Evolutionary conservation across 2,888 invertebrate species (phyloP).

Genomic region (Patella depressa): DNA sequence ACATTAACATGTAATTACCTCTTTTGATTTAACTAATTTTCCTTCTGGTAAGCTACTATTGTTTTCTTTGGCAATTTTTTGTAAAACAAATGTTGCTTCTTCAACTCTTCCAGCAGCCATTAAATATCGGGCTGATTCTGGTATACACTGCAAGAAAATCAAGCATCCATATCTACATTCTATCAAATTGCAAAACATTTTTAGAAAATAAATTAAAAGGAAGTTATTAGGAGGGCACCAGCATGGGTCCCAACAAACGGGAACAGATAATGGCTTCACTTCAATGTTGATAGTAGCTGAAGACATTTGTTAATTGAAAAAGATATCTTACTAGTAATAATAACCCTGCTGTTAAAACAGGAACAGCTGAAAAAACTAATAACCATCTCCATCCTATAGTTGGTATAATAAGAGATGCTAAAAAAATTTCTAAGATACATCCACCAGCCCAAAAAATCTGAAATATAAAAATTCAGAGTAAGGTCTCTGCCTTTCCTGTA

Average conservation of each 20-base stretch:
- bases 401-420: constrained; percentile 64
- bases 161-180: constrained; percentile 19
- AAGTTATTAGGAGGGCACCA: no score
- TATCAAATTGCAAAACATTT: neutral
- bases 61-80: constrained; percentile 56
- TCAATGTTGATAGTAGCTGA: no score
- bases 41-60: constrained; percentile 56
- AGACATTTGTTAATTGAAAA: no score
- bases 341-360: constrained; percentile 56
- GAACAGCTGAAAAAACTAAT: constrained; percentile 64
- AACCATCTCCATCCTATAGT: constrained; percentile 68
- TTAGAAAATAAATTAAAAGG: no score
- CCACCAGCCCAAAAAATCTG: constrained; percentile 69
- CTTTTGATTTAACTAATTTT: constrained; percentile 37
- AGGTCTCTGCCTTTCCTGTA: neutral
- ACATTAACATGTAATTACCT: constrained; percentile 29
- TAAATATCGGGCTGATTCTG: constrained; percentile 69
- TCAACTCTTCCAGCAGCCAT: constrained; percentile 63
- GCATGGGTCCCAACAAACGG: no score
- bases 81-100: constrained; percentile 57
- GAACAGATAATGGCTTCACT: no score
- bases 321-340: constrained; percentile 58
- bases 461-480: constrained; percentile 16
- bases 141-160: constrained; percentile 57
- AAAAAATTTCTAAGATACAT: constrained; percentile 64